Conservation (phyloP, 2,113 vertebrate genomes). For the Misgurnus anguillicaudatus region DNA sequence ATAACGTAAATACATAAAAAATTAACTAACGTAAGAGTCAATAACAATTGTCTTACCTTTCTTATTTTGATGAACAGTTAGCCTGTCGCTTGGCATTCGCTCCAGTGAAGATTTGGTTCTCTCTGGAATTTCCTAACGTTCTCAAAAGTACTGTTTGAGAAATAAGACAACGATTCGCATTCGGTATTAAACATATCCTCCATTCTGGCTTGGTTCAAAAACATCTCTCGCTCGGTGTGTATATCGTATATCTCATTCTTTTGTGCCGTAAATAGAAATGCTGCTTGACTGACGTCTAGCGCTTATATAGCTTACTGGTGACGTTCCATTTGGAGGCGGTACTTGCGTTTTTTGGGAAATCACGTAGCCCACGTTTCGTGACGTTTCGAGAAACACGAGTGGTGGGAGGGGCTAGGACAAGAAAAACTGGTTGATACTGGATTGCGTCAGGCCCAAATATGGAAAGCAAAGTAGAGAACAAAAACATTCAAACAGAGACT, state of each 20-base stretch:
- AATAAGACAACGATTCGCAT: slow-evolving; percentile 10
- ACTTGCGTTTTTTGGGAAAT: slow-evolving; percentile 8
- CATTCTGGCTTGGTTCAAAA: not conserved
- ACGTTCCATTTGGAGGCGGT: slow-evolving; percentile 31
- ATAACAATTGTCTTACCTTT: slow-evolving; percentile 16
- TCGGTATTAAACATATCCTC: not conserved
- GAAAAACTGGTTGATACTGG: slow-evolving; percentile 11
- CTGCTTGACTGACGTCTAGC: not conserved
- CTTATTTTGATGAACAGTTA: not conserved
- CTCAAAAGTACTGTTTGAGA: not conserved
- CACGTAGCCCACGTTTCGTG: slow-evolving; percentile 27
- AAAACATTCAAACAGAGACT: not conserved
- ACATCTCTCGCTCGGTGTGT: slow-evolving; percentile 23
- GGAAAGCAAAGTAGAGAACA: slow-evolving; percentile 28
- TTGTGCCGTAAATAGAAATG: not conserved
- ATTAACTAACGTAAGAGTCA: not conserved
- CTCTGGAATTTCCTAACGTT: not conserved
- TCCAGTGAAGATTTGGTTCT: slow-evolving; percentile 41
- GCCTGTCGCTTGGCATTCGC: slow-evolving; percentile 52
- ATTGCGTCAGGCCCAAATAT: slow-evolving; percentile 42
- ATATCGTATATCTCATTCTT: not conserved
- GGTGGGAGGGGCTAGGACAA: not conserved
- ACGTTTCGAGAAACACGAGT: slow-evolving; percentile 42
- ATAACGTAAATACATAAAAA: not conserved
- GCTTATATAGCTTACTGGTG: not conserved